Base-by-base conservation (phyloP, 2,888 invertebrate species). In the Pseudoips prasinana region DNA sequence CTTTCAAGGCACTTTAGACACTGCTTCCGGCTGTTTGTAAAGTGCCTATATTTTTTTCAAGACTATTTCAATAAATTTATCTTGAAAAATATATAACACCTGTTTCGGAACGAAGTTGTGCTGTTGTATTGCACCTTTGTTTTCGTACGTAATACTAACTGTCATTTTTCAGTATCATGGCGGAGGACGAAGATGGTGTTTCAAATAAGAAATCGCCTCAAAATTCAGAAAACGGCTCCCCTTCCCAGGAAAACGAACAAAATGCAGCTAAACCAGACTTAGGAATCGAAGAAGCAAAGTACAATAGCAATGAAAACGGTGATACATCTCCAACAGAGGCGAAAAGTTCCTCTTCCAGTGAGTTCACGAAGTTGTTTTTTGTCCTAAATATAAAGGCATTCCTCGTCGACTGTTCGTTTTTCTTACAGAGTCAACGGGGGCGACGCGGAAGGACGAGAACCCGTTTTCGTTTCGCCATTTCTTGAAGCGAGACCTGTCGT, bases 381-480 rank as follows among this genome's bases (percentile, higher is more conserved):
- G 71, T 78, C 70, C 62, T 77, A 79, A 79, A 77, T 83, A 70
- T 80, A 80, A 70, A 76, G 64, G 53, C 65, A 71, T 76, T 72
- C 66, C 60, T 68, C 44, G 46, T 64, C 39, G 40, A 60, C 45
- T 43, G 43, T 62, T 60, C 46, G 46, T 70, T 73, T 73, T 70
- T 64, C 57, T 84, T 80, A 39, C 80, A 81, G 76, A 80, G 68
- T 81, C 81, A 33, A 73, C 83, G 39, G 89, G 90, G 10, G 75
- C 76, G 18, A 74, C 86, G 39, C 86, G 90, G 30, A 89, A 90
- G 54, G 94, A 94, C 64, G 94, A 94, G 54, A 94, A 94, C 77
- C 93, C 94, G 1, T 95, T 96, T 77, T 96, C 96, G 33, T 95
- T 96, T 62, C 94, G 95, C 70, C 95, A 95, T 72, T 96, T 96